Conservation (phyloP, 2,797 vertebrate species). For the Etheostoma perlongum region DNA sequence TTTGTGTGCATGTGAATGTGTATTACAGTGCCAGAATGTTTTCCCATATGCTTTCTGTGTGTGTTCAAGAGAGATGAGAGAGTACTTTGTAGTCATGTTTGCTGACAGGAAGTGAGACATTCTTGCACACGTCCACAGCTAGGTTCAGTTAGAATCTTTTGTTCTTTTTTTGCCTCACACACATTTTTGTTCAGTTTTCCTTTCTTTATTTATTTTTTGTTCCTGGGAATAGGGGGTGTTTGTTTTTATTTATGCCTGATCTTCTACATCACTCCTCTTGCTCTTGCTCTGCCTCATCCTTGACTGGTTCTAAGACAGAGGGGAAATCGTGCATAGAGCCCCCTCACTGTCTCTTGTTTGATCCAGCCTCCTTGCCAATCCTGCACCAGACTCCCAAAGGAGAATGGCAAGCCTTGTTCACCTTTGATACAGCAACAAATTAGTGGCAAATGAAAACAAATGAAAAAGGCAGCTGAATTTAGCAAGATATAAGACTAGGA, state of each 20-base stretch:
- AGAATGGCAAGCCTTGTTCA: conserved; percentile 52
- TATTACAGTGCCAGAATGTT: conserved; percentile 56
- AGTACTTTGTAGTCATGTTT: conserved; percentile 70
- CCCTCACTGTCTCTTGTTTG: conserved; percentile 66
- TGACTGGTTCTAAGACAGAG: conserved; percentile 53
- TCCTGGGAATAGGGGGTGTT: conserved; percentile 33
- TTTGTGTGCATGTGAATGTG: conserved; percentile 45
- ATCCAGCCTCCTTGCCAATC: conserved; percentile 70
- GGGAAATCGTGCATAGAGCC: conserved; percentile 63
- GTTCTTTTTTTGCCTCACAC: conserved; percentile 55
- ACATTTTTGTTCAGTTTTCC: conserved; percentile 52
- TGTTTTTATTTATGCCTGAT: conserved; percentile 64
- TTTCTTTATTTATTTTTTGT: conserved; percentile 26
- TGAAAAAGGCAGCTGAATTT: conserved; percentile 58
- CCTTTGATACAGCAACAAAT: conserved; percentile 80
- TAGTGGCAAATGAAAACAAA: conserved; percentile 75
- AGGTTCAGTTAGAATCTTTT: conserved; percentile 54
- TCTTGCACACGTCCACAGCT: conserved; percentile 60
- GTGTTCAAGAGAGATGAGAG: conserved; percentile 67
- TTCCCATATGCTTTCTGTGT: conserved; percentile 70
- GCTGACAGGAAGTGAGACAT: conserved; percentile 73
- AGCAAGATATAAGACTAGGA: conserved; percentile 34
- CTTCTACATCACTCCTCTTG: conserved; percentile 52
- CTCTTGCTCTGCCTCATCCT: conserved; percentile 41
- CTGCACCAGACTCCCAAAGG: conserved; percentile 66